phyloP scores from a whole-genome alignment of 2,888 invertebrate species.

The Pardosa pseudoannulata region DNA sequence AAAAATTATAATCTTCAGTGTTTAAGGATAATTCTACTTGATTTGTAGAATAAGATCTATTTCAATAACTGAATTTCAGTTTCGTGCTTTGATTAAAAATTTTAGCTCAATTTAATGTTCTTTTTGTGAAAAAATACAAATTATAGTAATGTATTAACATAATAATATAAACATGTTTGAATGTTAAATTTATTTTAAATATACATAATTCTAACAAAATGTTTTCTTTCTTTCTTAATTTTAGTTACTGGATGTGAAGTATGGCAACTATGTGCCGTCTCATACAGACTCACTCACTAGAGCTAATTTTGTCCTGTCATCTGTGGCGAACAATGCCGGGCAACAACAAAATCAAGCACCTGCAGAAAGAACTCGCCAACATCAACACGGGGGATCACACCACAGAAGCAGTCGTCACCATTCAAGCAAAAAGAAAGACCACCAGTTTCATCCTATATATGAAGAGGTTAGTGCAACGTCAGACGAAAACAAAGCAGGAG shows the following conservation, averaged over 20 bases:
- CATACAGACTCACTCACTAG: conserved; percentile 73
- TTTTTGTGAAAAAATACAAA: too few relatives aligned
- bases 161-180: too few relatives aligned
- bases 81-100: too few relatives aligned
- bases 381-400: conserved; percentile 11
- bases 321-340: neutral
- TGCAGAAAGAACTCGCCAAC: conserved; percentile 5
- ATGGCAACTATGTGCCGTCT: conserved; percentile 74
- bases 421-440: conserved; percentile 66
- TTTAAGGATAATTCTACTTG: too few relatives aligned
- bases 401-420: conserved; percentile 32
- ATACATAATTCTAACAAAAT: too few relatives aligned
- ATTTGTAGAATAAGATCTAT: too few relatives aligned
- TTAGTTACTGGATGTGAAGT: conserved; percentile 74
- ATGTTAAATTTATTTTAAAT: too few relatives aligned
- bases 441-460: conserved; percentile 74
- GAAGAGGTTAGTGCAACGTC: conserved; percentile 74
- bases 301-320: conserved; percentile 70
- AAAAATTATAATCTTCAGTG: too few relatives aligned
- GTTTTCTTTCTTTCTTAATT: conserved; percentile 41
- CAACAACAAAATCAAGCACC: conserved; percentile 3
- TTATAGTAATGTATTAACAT: too few relatives aligned
- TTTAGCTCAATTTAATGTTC: too few relatives aligned
- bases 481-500: conserved; percentile 65
- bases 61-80: too few relatives aligned